Evolutionary conservation across 2,113 vertebrate species (phyloP).

Genomic region (Megaptera novaeangliae): DNA sequence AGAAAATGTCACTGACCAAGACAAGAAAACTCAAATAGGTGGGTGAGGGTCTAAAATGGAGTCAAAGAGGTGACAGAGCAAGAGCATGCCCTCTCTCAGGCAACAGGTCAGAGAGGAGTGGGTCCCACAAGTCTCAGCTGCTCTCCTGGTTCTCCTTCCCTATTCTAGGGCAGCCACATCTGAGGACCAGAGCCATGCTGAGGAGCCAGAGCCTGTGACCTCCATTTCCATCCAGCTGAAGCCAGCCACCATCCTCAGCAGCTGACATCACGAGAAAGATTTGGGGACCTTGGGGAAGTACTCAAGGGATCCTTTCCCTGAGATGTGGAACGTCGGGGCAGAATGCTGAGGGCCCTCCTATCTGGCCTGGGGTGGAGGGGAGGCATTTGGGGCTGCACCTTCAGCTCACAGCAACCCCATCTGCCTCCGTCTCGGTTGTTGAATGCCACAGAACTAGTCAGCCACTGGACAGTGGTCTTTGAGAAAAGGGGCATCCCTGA

Average conservation of each 20-base stretch:
- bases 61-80: background rate
- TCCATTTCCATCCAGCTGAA: background rate
- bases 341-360: constrained; percentile 20
- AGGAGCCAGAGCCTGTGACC: background rate
- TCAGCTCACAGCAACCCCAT: background rate
- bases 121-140: background rate
- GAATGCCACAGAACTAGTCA: constrained; percentile 71
- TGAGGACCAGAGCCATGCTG: background rate
- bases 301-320: background rate
- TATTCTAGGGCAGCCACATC: background rate
- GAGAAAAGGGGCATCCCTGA: constrained; percentile 85
- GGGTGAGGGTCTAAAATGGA: background rate
- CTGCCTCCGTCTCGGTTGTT: background rate
- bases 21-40: background rate
- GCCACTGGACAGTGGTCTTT: constrained; percentile 87
- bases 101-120: background rate
- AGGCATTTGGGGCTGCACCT: background rate
- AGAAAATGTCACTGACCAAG: background rate
- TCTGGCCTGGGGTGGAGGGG: background rate
- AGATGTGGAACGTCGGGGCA: constrained; percentile 64
- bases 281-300: background rate
- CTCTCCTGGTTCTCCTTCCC: background rate
- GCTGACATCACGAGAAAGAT: background rate
- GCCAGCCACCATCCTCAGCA: background rate
- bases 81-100: background rate